Base-by-base conservation (phyloP, 2,113 vertebrate species). In the Setophaga kirtlandii region DNA sequence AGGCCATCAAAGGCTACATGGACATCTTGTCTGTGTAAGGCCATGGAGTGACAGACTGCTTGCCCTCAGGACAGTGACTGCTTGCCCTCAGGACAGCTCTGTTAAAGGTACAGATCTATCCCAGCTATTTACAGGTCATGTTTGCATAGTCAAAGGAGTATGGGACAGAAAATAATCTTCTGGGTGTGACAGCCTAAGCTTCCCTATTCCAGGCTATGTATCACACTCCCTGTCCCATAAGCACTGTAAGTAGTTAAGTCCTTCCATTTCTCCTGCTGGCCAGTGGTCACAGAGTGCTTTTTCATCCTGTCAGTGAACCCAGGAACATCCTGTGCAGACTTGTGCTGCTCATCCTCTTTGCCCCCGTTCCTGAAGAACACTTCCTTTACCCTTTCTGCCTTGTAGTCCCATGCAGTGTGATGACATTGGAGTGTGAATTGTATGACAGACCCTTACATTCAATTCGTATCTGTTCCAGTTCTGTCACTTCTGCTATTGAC, bases 391-490 rank as follows among this genome's bases (percentile, higher is more conserved):
- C 30, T 52, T 83, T 80, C 19, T 86, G 35, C n/a, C 35, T 42
- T 18, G 30, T 22, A 87, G 79, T 63, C 70, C 89, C 49, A 68
- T 28, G 37, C 60, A 95, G 70, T 58, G 59, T 59, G 58, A 79
- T 67, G 83, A 65, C 58, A 83, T 8, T 67, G 70, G 52, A 81
- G 56, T 47, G 58, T 60, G 62, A 78, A 89, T 70, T 65, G 10
- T 28, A 10, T 30, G 3, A 27, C 65, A 49, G 30, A 76, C 39
- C 11, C 99, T 99, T 98, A 99, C 99, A 99, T 96, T 99, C 99
- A 94, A 99, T 99, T 91, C 99, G 98, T 94, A 99, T 99, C 97
- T 99, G 99, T 92, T 99, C 99, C 98, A 99, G 99, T 97, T 99
- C 99, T 6, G 99, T 99, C 97, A 99, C 99, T 98, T 99, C 99